phyloP scores from a whole-genome alignment of 2,888 invertebrate species.

The Bellardia bayeri region DNA sequence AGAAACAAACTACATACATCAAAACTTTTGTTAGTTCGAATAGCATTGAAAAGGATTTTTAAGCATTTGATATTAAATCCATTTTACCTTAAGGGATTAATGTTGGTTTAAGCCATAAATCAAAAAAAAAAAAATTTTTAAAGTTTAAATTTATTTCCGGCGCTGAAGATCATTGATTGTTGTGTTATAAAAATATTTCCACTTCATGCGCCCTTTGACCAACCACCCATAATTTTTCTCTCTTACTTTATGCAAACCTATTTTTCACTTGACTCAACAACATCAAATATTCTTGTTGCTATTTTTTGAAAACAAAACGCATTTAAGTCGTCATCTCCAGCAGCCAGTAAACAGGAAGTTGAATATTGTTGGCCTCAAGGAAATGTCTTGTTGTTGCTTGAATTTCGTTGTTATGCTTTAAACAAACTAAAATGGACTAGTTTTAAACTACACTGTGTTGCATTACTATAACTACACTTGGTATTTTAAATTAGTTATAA shows the following conservation, averaged over 20 bases:
- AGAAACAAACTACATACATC: background rate
- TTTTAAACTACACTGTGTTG: background rate
- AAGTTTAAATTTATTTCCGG: background rate
- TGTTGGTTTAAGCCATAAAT: background rate
- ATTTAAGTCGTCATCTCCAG: background rate
- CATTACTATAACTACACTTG: too few species aligned
- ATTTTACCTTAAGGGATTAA: background rate
- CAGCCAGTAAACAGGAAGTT: conserved; percentile 25
- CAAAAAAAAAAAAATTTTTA: background rate
- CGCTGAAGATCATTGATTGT: background rate
- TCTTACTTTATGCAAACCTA: background rate
- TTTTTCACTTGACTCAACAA: conserved; percentile 31
- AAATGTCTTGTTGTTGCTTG: background rate
- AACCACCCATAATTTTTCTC: background rate
- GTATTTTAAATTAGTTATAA: too few species aligned
- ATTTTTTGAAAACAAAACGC: conserved; percentile 1
- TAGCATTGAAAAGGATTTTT: too few species aligned
- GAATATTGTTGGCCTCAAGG: conserved; percentile 10
- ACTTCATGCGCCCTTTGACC: background rate
- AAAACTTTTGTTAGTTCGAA: background rate
- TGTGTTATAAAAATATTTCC: conserved; percentile 12
- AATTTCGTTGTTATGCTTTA: background rate
- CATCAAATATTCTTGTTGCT: background rate
- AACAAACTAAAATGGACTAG: too few species aligned
- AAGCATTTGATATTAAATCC: background rate